A percentile compares a stretch with the other conserved stretches of the same genome.
phyloP scores from a whole-genome alignment of 92 coral and sea anemone species.

The Galaxea fascicularis region DNA sequence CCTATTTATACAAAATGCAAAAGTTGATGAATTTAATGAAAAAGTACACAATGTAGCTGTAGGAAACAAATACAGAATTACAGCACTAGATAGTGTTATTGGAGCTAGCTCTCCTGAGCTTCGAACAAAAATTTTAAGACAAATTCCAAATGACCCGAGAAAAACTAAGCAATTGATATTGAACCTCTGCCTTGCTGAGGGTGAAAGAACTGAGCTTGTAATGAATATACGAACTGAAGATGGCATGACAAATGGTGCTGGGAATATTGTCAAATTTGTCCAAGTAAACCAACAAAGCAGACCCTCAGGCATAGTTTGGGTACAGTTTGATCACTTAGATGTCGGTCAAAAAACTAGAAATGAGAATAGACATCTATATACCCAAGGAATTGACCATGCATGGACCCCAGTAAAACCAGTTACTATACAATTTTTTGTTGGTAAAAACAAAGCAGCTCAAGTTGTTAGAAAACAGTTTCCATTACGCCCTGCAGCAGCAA shows the following conservation, averaged over 20 bases:
- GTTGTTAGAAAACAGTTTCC: conserved; percentile 60
- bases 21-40: background rate
- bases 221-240: conserved; percentile 5
- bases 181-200: conserved; percentile 3
- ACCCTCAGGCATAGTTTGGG: conserved; percentile 50
- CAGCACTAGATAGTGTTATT: conserved; percentile 20
- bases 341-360: conserved; percentile 51
- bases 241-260: too few species aligned
- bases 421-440: conserved; percentile 26
- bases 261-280: conserved; percentile 41
- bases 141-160: conserved; percentile 23
- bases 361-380: conserved; percentile 41
- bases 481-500: conserved; percentile 51
- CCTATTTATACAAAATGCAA: too few species aligned
- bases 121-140: background rate
- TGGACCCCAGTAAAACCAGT: conserved; percentile 58
- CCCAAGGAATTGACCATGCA: background rate
- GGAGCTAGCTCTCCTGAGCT: conserved; percentile 10
- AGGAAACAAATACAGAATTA: conserved; percentile 1
- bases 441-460: too few species aligned
- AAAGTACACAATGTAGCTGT: background rate
- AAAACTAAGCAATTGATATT: conserved; percentile 23
- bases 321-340: conserved; percentile 41
- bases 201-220: conserved; percentile 22
- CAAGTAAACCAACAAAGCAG: conserved; percentile 1